A percentile compares a stretch with the other conserved stretches of the same genome.
phyloP scores from a whole-genome alignment of 2,888 invertebrate species.

The Ochropleura leucogaster region DNA sequence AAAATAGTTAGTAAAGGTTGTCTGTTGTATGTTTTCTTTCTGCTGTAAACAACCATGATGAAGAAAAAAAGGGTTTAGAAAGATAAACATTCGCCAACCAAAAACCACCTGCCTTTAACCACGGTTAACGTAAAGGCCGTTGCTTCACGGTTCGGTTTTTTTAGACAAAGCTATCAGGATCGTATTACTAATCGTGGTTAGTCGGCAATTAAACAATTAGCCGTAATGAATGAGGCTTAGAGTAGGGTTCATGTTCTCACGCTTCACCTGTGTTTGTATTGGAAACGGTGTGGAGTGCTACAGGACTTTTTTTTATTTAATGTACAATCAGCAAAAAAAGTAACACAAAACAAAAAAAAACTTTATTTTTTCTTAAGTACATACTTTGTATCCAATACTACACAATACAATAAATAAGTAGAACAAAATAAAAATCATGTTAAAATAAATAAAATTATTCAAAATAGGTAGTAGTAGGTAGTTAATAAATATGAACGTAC shows the following conservation, averaged over 20 bases:
- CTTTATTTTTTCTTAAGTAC: too few species aligned
- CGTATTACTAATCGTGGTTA: slow-evolving; percentile 80
- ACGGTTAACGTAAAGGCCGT: slow-evolving; percentile 37
- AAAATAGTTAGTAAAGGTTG: too few species aligned
- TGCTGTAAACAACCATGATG: neutral
- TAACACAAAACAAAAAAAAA: too few species aligned
- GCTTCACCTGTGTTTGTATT: slow-evolving; percentile 34
- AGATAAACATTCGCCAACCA: slow-evolving; percentile 36
- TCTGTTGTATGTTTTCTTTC: too few species aligned
- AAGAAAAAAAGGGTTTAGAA: slow-evolving; percentile 11
- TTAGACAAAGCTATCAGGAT: slow-evolving; percentile 61
- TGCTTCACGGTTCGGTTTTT: slow-evolving; percentile 58
- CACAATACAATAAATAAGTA: too few species aligned
- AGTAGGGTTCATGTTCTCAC: slow-evolving; percentile 24
- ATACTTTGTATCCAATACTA: too few species aligned
- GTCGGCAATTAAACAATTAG: slow-evolving; percentile 82
- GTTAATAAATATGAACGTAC: neutral
- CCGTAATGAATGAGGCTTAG: slow-evolving; percentile 67
- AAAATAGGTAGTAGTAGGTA: too few species aligned
- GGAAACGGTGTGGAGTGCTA: neutral
- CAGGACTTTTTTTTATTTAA: neutral
- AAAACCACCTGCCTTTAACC: slow-evolving; percentile 32
- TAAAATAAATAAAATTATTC: too few species aligned
- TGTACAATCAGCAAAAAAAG: too few species aligned
- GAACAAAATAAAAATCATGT: too few species aligned